These are phyloP conservation scores for Noctilio leporinus DNA, from an alignment of 2,113 vertebrate species.

Conservation along the genomic window DNA sequence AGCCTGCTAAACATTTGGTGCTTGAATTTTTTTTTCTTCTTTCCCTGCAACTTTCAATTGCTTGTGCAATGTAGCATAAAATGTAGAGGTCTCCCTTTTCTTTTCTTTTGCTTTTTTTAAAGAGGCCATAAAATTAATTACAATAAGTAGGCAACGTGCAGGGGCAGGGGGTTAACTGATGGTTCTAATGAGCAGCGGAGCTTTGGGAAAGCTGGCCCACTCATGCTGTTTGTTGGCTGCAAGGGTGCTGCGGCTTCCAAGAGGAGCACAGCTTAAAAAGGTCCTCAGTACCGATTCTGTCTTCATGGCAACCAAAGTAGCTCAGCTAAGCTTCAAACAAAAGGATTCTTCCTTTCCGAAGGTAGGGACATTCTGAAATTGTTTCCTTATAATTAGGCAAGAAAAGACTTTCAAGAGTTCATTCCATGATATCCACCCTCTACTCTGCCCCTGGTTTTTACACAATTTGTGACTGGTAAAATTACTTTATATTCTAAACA, in stretches of 20 bases:
- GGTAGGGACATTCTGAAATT: not conserved
- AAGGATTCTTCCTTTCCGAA: conserved; percentile 21
- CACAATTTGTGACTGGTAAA: not conserved
- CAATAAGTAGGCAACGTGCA: conserved; percentile 79
- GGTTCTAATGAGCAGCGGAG: conserved; percentile 70
- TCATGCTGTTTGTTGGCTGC: conserved; percentile 45
- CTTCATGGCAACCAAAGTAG: conserved; percentile 35
- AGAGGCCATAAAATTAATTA: conserved; percentile 87
- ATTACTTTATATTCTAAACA: not conserved
- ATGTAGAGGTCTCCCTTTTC: conserved; percentile 84
- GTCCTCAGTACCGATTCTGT: conserved; percentile 30
- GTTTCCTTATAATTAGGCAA: conserved; percentile 18
- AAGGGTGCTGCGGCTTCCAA: conserved; percentile 29
- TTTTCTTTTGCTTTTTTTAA: conserved; percentile 78
- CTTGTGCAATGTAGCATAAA: conserved; percentile 89
- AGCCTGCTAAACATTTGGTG: conserved; percentile 89
- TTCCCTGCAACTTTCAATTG: conserved; percentile 91
- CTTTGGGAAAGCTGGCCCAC: conserved; percentile 42
- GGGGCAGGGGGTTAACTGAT: conserved; percentile 76
- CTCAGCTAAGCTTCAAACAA: conserved; percentile 50
- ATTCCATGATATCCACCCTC: not conserved
- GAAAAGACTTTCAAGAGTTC: conserved; percentile 4
- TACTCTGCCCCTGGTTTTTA: not conserved
- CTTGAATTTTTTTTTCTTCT: conserved; percentile 75
- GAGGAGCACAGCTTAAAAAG: not conserved